Evolutionary conservation across 2,113 vertebrate species (phyloP).

Genomic region (Calyptommatus sinebrachiatus): DNA sequence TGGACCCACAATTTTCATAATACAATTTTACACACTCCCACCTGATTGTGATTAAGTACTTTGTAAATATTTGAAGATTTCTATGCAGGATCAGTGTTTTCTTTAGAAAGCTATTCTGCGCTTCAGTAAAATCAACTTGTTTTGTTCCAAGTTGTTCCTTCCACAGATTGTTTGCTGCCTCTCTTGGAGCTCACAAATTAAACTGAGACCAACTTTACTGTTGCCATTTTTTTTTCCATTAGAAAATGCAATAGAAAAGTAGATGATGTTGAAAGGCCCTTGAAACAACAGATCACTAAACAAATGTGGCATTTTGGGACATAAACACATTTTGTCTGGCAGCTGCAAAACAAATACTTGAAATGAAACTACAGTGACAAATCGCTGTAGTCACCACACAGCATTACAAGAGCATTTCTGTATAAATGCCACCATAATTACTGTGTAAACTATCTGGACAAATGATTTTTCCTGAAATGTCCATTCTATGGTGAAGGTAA

Average conservation of each 20-base stretch:
- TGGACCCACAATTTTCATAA: background rate
- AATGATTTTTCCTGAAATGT: conserved; percentile 36
- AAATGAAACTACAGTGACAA: conserved; percentile 61
- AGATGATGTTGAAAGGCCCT: conserved; percentile 50
- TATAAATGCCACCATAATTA: conserved; percentile 50
- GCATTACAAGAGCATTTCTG: conserved; percentile 58
- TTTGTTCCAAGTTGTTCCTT: conserved; percentile 58
- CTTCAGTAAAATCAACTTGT: conserved; percentile 47
- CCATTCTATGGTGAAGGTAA: conserved; percentile 20
- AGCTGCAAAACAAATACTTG: conserved; percentile 52
- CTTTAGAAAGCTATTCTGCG: conserved; percentile 39
- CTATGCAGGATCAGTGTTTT: conserved; percentile 47
- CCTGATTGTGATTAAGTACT: conserved; percentile 5
- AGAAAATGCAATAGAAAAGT: conserved; percentile 57
- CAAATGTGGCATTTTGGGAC: conserved; percentile 46
- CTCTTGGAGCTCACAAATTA: conserved; percentile 58
- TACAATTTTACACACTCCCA: background rate
- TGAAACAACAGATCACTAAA: conserved; percentile 41
- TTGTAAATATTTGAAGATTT: conserved; percentile 35
- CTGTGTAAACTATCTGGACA: conserved; percentile 45
- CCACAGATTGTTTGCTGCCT: conserved; percentile 57
- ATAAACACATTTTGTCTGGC: conserved; percentile 49
- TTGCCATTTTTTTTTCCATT: conserved; percentile 9
- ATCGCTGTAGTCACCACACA: conserved; percentile 50
- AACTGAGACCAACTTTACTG: conserved; percentile 38